A percentile compares a stretch with the other conserved stretches of the same genome.
These are phyloP conservation scores for Cataglyphis albicans DNA, from an alignment of 2,888 invertebrate species.

Conservation along the genomic window DNA sequence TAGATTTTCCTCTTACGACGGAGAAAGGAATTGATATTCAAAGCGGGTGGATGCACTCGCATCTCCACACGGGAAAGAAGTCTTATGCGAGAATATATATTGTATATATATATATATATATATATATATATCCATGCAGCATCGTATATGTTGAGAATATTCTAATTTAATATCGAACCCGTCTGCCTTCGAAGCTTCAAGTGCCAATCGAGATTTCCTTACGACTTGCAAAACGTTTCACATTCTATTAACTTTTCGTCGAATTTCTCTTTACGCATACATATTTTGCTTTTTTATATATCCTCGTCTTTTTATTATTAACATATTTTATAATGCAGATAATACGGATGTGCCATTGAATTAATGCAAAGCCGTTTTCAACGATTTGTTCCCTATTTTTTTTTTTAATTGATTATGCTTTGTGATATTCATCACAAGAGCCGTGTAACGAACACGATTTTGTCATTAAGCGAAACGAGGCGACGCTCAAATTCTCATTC, in stretches of 20 bases:
- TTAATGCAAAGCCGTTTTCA: neutral
- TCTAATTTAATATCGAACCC: conserved; percentile 51
- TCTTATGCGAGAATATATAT: conserved; percentile 17
- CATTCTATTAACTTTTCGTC: conserved; percentile 49
- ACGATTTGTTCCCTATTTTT: neutral
- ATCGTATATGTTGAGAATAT: conserved; percentile 44
- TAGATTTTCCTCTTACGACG: conserved; percentile 38
- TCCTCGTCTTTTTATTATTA: conserved; percentile 26
- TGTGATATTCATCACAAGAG: conserved; percentile 12
- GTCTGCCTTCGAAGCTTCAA: conserved; percentile 41
- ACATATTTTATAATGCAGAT: neutral
- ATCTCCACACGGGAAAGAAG: neutral
- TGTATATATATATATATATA: too few species aligned
- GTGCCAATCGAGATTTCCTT: conserved; percentile 51
- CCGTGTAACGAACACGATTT: conserved; percentile 33
- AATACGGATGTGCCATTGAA: neutral
- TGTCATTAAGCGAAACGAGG: conserved; percentile 35
- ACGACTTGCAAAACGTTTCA: conserved; percentile 39
- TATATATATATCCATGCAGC: neutral
- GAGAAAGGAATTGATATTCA: conserved; percentile 48
- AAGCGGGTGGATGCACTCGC: conserved; percentile 35
- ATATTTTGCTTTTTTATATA: neutral
- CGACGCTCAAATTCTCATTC: conserved; percentile 31
- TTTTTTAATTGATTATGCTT: neutral
- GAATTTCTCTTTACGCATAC: neutral